Conservation (phyloP, 2,888 invertebrate genomes). For the Cantharis rustica region DNA sequence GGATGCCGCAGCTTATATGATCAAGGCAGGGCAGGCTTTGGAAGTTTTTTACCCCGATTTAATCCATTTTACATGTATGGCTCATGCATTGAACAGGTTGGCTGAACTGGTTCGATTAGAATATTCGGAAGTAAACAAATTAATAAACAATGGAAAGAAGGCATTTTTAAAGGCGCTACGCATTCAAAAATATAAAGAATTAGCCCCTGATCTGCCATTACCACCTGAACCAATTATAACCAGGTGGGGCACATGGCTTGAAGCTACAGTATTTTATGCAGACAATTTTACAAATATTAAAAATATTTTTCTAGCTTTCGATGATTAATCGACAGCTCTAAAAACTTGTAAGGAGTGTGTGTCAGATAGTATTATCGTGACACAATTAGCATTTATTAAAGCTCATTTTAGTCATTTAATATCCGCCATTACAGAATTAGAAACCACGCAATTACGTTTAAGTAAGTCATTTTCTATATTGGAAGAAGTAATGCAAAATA, state of each 20-base stretch:
- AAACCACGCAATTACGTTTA: background rate
- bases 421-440: background rate
- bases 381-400: background rate
- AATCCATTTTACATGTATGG: background rate
- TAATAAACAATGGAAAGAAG: background rate
- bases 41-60: background rate
- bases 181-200: background rate
- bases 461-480: background rate
- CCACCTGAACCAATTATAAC: too few species aligned
- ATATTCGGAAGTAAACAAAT: background rate
- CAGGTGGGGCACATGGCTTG: too few species aligned
- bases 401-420: background rate
- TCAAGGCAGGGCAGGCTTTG: background rate
- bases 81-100: background rate
- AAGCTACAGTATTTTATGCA: too few species aligned
- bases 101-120: background rate
- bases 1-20: background rate
- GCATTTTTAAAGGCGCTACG: constrained; percentile 5
- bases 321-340: background rate
- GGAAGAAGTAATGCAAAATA: background rate
- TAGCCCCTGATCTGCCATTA: background rate
- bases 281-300: background rate
- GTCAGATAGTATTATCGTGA: background rate
- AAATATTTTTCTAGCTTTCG: background rate
- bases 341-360: background rate